Evolutionary conservation across 1,140 invertebrate genomes (phyloP).

Genomic region (Agraylea sexmaculata): DNA sequence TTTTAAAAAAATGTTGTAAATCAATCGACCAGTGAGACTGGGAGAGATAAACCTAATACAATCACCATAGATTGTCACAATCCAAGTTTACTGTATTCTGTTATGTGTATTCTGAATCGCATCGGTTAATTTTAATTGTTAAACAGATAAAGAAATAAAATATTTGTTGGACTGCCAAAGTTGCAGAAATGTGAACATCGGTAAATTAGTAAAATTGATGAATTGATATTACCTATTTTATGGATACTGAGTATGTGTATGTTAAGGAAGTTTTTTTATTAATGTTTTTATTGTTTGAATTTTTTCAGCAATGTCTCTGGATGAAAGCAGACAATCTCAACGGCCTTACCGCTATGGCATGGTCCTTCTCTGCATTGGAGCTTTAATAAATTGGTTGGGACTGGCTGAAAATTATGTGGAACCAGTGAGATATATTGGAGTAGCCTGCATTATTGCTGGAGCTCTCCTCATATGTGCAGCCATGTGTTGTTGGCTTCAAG

Average conservation of each 20-base stretch:
- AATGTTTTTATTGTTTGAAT: conserved; percentile 11
- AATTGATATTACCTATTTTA: too few species aligned
- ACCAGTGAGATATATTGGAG: conserved; percentile 59
- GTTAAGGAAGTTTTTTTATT: conserved; percentile 3
- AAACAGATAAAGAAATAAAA: too few species aligned
- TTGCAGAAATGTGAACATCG: too few species aligned
- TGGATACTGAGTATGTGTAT: not conserved
- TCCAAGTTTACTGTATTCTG: too few species aligned
- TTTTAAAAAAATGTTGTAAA: too few species aligned
- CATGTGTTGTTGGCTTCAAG: conserved; percentile 65
- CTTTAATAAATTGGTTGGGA: conserved; percentile 64
- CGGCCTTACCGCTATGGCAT: conserved; percentile 62
- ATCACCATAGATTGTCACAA: too few species aligned
- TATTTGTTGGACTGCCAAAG: too few species aligned
- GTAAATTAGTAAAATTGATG: too few species aligned
- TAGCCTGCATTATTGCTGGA: conserved; percentile 60
- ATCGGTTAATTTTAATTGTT: too few species aligned
- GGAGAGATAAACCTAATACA: too few species aligned
- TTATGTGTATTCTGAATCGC: too few species aligned
- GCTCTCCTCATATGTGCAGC: conserved; percentile 61
- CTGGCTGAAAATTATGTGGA: conserved; percentile 59
- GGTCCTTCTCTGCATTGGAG: conserved; percentile 61
- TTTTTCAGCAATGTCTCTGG: conserved; percentile 50
- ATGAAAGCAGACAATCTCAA: conserved; percentile 50
- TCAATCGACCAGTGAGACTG: too few species aligned